Evolutionary conservation across 1,140 invertebrate genomes (phyloP).

Genomic region (Zophobas atratus): DNA sequence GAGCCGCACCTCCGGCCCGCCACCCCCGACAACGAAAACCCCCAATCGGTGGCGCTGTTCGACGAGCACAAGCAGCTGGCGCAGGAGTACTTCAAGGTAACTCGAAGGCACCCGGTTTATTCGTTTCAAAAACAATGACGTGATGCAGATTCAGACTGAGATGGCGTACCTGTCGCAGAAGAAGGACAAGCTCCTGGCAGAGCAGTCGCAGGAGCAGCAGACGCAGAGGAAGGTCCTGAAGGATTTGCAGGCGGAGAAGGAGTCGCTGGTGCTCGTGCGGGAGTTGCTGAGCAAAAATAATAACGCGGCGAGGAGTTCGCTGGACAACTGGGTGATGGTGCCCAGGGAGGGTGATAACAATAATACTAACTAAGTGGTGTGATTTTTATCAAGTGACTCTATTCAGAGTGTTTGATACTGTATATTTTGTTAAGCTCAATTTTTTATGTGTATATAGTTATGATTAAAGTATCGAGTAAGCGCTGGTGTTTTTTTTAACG

Average conservation of each 20-base stretch:
- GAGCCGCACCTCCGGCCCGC: conserved; percentile 85
- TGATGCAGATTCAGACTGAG: conserved; percentile 81
- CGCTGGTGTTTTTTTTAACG: too few species aligned
- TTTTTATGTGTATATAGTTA: neutral
- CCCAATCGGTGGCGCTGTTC: conserved; percentile 86
- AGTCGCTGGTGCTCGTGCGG: conserved; percentile 54
- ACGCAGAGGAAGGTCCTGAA: conserved; percentile 73
- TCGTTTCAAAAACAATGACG: neutral
- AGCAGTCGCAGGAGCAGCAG: conserved; percentile 74
- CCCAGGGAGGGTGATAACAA: conserved; percentile 14
- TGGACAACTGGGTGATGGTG: conserved; percentile 24
- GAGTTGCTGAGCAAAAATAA: conserved; percentile 51
- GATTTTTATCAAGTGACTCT: neutral
- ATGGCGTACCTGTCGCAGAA: conserved; percentile 79
- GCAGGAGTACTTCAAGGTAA: conserved; percentile 80
- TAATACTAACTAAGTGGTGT: conserved; percentile 1
- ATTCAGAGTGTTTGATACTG: neutral
- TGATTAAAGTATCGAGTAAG: too few species aligned
- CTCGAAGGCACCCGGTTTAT: conserved; percentile 8
- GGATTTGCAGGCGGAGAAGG: conserved; percentile 82
- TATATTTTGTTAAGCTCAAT: conserved; percentile 19
- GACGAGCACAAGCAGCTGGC: conserved; percentile 87
- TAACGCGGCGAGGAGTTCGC: conserved; percentile 10
- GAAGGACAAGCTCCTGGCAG: conserved; percentile 78
- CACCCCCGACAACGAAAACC: conserved; percentile 82